Conservation (phyloP, 1,140 invertebrate species). For the Drosophila willistoni region DNA sequence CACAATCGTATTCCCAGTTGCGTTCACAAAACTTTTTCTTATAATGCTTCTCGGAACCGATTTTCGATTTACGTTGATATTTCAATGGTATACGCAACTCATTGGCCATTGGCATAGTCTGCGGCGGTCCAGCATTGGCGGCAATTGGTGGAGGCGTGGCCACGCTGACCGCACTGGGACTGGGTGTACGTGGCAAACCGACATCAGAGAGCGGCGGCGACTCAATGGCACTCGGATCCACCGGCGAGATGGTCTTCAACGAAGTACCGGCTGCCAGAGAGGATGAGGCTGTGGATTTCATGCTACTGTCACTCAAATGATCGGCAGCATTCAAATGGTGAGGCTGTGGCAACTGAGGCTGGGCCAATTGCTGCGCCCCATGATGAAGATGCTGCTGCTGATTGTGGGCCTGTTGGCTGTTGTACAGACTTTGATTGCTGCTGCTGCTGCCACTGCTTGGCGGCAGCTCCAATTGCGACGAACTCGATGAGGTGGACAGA, state of each 20-base stretch:
- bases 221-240: conserved; percentile 77
- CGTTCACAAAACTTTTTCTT: conserved; percentile 91
- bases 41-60: conserved; percentile 86
- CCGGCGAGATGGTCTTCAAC: conserved; percentile 70
- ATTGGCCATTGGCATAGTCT: conserved; percentile 23
- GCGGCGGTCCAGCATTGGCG: conserved; percentile 47
- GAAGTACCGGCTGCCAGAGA: conserved; percentile 54
- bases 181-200: conserved; percentile 88
- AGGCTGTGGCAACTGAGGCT: conserved; percentile 25
- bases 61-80: conserved; percentile 87
- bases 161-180: conserved; percentile 84
- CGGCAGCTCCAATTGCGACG: conserved; percentile 75
- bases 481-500: conserved; percentile 83
- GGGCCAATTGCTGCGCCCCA: conserved; percentile 29
- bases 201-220: conserved; percentile 85
- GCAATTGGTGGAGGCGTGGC: conserved; percentile 84
- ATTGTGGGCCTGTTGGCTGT: conserved; percentile 45
- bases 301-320: conserved; percentile 77
- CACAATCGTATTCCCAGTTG: conserved; percentile 85
- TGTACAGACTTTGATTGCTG: conserved; percentile 47
- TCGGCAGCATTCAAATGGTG: conserved; percentile 41
- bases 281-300: conserved; percentile 68
- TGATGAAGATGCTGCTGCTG: conserved; percentile 24
- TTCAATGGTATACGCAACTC: conserved; percentile 84
- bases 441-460: conserved; percentile 60